These are phyloP conservation scores for Rhopalosiphum maidis DNA, from an alignment of 1,140 invertebrate genomes.

Conservation along the genomic window DNA sequence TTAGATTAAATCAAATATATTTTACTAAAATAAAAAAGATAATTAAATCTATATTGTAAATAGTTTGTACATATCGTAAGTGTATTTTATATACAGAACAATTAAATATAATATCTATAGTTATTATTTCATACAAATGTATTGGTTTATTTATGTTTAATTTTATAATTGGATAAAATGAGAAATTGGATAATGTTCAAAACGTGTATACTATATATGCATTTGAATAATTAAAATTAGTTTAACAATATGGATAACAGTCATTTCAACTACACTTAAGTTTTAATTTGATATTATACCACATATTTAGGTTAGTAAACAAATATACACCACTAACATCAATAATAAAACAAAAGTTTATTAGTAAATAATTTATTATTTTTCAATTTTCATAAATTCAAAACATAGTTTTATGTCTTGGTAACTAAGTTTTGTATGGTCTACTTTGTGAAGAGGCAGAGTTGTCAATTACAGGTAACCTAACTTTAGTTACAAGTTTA, in stretches of 20 bases:
- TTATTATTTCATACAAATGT: neutral
- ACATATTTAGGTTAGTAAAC: neutral
- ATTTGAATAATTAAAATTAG: neutral
- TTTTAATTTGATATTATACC: neutral
- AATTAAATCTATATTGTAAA: too few relatives aligned
- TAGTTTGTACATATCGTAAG: too few relatives aligned
- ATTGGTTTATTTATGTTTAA: neutral
- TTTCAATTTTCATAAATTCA: neutral
- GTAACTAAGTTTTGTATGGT: neutral
- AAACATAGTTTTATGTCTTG: neutral
- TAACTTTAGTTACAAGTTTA: neutral
- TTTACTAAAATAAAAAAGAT: too few relatives aligned
- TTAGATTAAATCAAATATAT: too few relatives aligned
- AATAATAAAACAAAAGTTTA: neutral
- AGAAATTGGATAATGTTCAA: neutral
- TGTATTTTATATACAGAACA: neutral
- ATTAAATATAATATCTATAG: neutral
- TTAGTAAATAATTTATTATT: neutral
- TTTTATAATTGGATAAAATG: neutral
- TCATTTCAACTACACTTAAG: neutral
- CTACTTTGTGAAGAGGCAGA: neutral
- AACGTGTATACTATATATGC: neutral
- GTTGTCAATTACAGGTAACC: neutral
- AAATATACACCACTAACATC: neutral
- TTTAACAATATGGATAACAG: accelerated